Conservation (phyloP, 2,888 invertebrate genomes). For the Marasmarcha lunaedactyla region DNA sequence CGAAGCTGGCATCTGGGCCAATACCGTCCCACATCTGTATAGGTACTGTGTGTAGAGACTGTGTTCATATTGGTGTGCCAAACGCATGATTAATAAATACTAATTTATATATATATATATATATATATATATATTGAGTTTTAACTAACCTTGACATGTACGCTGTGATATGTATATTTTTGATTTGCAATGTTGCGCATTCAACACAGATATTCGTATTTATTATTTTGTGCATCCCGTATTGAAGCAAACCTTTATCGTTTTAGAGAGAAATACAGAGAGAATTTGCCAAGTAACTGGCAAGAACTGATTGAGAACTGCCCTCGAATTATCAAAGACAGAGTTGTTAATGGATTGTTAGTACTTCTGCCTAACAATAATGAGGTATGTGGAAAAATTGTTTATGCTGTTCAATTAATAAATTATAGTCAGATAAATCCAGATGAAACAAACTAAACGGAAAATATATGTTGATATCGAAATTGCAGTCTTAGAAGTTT, state of each 20-base stretch:
- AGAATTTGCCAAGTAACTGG: constrained; percentile 79
- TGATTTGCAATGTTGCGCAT: too few species aligned
- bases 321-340: constrained; percentile 65
- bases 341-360: constrained; percentile 57
- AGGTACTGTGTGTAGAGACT: constrained; percentile 43
- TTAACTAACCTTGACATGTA: too few species aligned
- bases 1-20: constrained; percentile 72
- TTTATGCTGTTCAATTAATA: too few species aligned
- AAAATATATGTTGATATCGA: not conserved
- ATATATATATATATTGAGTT: too few species aligned
- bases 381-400: constrained; percentile 37
- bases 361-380: constrained; percentile 54
- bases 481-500: not conserved
- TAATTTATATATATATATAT: too few species aligned
- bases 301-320: constrained; percentile 70
- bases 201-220: too few species aligned
- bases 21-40: constrained; percentile 68
- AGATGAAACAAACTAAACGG: too few species aligned
- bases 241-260: not conserved
- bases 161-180: too few species aligned
- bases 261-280: constrained; percentile 71
- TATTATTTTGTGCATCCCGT: too few species aligned
- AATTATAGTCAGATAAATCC: too few species aligned
- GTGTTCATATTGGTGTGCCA: too few species aligned
- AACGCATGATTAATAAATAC: too few species aligned